Percentiles rank a stretch among this genome's conserved stretches.
These are phyloP conservation scores for Beaufortia kweichowensis DNA, from an alignment of 2,113 vertebrate species.

Conservation along the genomic window DNA sequence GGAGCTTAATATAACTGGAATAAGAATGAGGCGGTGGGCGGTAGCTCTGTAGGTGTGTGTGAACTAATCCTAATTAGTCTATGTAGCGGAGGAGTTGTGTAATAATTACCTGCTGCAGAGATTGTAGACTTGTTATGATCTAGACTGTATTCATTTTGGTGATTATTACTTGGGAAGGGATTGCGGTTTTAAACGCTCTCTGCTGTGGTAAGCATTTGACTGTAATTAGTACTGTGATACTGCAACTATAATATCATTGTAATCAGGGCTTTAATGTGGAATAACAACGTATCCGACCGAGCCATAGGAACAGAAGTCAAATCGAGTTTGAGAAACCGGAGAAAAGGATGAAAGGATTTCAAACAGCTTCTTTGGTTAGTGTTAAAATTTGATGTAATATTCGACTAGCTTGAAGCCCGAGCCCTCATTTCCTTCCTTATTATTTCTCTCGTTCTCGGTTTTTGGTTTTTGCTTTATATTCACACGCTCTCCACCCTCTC, in stretches of 20 bases:
- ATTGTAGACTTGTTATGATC: slow-evolving; percentile 44
- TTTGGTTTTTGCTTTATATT: background rate
- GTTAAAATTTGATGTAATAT: slow-evolving; percentile 6
- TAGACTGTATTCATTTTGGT: slow-evolving; percentile 35
- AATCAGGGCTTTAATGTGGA: slow-evolving; percentile 34
- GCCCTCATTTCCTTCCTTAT: background rate
- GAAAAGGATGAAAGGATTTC: background rate
- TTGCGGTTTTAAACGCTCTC: slow-evolving; percentile 46
- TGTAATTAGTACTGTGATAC: slow-evolving; percentile 48
- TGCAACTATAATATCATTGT: slow-evolving; percentile 30
- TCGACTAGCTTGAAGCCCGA: background rate
- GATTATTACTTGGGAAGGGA: slow-evolving; percentile 47
- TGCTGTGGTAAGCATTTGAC: slow-evolving; percentile 32
- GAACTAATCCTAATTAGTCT: slow-evolving; percentile 46
- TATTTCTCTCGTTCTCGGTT: background rate
- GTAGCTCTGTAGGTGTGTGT: slow-evolving; percentile 37
- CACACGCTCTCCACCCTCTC: background rate
- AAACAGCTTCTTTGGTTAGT: background rate
- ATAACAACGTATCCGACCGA: slow-evolving; percentile 22
- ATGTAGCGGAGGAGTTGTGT: slow-evolving; percentile 19
- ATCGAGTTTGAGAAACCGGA: background rate
- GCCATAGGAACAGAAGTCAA: background rate
- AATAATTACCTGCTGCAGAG: slow-evolving; percentile 47
- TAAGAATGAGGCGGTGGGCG: slow-evolving; percentile 40
- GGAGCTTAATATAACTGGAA: slow-evolving; percentile 24